phyloP scores from a whole-genome alignment of 2,113 vertebrate species.

The Oncorhynchus masou region DNA sequence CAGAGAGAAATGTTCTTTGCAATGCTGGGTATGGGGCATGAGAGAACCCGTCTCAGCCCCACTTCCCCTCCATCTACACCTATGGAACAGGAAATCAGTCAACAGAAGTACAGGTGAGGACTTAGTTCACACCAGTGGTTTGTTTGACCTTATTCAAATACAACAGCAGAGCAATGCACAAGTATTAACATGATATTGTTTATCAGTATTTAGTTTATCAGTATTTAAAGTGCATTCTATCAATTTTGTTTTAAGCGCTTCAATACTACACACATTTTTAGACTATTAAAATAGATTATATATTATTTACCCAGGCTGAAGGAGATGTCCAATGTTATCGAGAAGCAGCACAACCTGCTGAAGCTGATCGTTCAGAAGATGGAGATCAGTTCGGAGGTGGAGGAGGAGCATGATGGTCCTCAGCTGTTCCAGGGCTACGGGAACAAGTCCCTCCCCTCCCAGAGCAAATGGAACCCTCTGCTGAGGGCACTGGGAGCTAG shows the following conservation, averaged over 20 bases:
- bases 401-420: conserved; percentile 76
- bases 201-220: too few species aligned
- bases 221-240: too few species aligned
- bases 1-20: conserved; percentile 3
- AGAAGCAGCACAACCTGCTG: conserved; percentile 84
- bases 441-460: conserved; percentile 8
- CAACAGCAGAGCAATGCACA: too few species aligned
- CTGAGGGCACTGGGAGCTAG: conserved; percentile 67
- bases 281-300: too few species aligned
- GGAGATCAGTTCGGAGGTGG: conserved; percentile 84
- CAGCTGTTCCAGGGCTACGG: conserved; percentile 74
- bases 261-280: too few species aligned
- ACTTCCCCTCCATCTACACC: conserved; percentile 43
- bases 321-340: conserved; percentile 76
- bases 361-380: conserved; percentile 86
- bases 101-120: conserved; percentile 2
- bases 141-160: too few species aligned
- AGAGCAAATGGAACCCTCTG: conserved; percentile 77
- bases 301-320: conserved; percentile 73
- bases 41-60: conserved; percentile 13
- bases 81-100: conserved; percentile 63
- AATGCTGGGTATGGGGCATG: conserved; percentile 7
- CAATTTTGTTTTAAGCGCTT: too few species aligned
- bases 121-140: neutral
- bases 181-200: too few species aligned